A percentile compares a stretch with the other conserved stretches of the same genome.
Conservation (phyloP, 2,888 invertebrate species). For the Malthinus seriepunctatus region DNA sequence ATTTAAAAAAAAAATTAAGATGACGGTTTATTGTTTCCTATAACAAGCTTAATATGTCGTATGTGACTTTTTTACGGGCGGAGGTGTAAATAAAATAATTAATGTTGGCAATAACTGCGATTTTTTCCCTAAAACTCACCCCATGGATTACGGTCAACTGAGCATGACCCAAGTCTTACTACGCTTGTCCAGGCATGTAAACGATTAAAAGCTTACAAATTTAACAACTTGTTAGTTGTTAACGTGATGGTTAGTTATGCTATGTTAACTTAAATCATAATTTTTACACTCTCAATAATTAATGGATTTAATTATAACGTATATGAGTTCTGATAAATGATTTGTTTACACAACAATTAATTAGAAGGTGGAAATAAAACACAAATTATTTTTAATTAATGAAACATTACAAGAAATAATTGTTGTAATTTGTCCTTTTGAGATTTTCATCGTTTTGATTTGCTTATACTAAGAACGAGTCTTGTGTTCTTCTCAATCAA, state of each 20-base stretch:
- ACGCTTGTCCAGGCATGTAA: constrained; percentile 36
- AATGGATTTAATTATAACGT: constrained; percentile 16
- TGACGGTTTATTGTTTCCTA: not conserved
- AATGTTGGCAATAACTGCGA: not conserved
- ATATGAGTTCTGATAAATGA: too few species aligned
- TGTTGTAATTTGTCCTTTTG: too few species aligned
- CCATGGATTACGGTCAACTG: constrained; percentile 33
- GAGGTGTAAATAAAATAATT: not conserved
- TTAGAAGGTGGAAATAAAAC: too few species aligned
- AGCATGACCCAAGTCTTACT: constrained; percentile 38
- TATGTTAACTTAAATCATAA: constrained; percentile 31
- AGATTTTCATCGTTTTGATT: too few species aligned
- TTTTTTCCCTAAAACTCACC: constrained; percentile 10
- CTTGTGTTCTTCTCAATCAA: too few species aligned
- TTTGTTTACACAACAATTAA: too few species aligned
- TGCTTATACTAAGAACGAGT: too few species aligned
- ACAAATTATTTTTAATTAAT: too few species aligned
- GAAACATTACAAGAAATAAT: too few species aligned
- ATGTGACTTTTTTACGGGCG: too few species aligned
- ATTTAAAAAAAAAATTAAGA: too few species aligned
- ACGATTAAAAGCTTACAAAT: constrained; percentile 30
- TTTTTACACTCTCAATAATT: constrained; percentile 19
- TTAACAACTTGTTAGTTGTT: constrained; percentile 35
- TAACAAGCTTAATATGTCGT: too few species aligned
- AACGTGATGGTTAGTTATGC: constrained; percentile 32